phyloP scores from a whole-genome alignment of 35 echinoderm and acorn worm genomes.

The Heliocidaris tuberculata region DNA sequence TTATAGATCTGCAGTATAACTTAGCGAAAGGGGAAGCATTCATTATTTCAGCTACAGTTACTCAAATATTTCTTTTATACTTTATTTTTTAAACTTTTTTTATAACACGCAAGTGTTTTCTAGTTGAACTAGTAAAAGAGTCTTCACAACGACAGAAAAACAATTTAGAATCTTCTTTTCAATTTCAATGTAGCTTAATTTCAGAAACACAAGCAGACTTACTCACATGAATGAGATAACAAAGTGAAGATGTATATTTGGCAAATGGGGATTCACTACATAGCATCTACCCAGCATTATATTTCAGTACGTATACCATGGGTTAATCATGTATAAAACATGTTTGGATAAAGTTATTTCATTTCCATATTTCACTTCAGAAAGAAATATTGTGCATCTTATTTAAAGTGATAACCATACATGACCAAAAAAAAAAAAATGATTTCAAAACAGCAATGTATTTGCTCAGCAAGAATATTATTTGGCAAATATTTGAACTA shows the following conservation, averaged over 20 bases:
- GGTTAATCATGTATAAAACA: conserved; percentile 3
- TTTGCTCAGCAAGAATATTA: background rate
- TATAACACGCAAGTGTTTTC: conserved; percentile 33
- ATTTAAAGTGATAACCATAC: background rate
- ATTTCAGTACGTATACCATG: background rate
- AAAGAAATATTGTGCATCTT: conserved; percentile 18
- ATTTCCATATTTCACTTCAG: background rate
- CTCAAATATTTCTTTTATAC: background rate
- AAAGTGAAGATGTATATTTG: background rate
- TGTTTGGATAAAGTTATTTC: background rate
- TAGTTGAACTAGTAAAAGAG: conserved; percentile 15
- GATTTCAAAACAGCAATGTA: conserved; percentile 3
- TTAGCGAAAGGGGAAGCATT: conserved; percentile 30
- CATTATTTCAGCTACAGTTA: conserved; percentile 13
- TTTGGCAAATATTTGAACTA: background rate
- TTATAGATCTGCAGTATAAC: background rate
- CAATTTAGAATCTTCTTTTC: conserved; percentile 20
- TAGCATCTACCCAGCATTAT: background rate
- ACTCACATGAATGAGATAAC: background rate
- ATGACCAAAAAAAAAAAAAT: background rate
- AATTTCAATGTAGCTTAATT: background rate
- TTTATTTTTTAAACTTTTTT: conserved; percentile 14
- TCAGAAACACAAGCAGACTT: background rate
- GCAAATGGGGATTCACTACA: background rate
- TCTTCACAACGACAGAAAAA: background rate